A percentile compares a stretch with the other conserved stretches of the same genome.
Evolutionary conservation across 2,113 vertebrate species (phyloP).

Genomic region (Pseudolaguvia tuberculata): DNA sequence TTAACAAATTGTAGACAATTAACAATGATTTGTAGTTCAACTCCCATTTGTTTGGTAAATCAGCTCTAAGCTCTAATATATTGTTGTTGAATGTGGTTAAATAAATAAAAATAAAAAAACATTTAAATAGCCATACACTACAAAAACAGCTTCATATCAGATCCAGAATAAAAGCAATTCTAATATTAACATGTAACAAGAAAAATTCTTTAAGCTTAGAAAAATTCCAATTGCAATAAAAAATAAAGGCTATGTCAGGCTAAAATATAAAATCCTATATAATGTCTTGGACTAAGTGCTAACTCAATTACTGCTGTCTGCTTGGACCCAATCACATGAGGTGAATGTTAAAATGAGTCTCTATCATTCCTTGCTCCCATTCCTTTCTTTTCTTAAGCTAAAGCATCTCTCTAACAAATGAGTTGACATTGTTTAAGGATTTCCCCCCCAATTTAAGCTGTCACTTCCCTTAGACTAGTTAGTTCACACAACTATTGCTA

Average conservation of each 20-base stretch:
- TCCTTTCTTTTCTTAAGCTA: neutral
- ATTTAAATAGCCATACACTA: too few relatives aligned
- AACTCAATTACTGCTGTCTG: constrained; percentile 5
- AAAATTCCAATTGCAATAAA: neutral
- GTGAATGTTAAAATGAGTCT: neutral
- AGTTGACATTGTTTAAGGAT: neutral
- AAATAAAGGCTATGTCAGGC: too few relatives aligned
- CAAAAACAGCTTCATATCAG: neutral
- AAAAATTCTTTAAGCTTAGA: neutral
- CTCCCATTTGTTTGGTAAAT: neutral
- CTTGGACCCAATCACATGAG: neutral
- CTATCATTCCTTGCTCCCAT: neutral
- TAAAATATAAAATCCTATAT: too few relatives aligned
- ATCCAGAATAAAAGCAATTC: neutral
- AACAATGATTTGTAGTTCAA: neutral
- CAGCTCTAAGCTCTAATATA: too few relatives aligned
- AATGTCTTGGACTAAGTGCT: neutral
- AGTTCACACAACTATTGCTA: neutral
- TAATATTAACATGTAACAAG: neutral
- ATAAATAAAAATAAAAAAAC: too few relatives aligned
- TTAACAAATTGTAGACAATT: neutral
- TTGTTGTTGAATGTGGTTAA: neutral
- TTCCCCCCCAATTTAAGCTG: neutral
- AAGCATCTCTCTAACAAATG: neutral
- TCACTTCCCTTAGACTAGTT: neutral